Base-by-base conservation (phyloP, 2,888 invertebrate species). In the Ischnus inquisitorius region DNA sequence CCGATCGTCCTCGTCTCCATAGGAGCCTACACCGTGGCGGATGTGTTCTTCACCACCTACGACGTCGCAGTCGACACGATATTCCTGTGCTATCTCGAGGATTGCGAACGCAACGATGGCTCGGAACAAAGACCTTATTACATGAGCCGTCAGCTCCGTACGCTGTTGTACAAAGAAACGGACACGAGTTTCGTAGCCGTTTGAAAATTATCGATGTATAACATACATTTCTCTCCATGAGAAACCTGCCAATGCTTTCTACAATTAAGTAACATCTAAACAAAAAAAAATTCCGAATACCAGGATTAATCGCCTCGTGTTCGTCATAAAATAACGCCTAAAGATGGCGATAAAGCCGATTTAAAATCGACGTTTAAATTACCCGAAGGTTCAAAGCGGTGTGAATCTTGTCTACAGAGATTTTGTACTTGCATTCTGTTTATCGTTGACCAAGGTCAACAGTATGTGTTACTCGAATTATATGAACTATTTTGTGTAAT, bases 1-100 rank as follows among this genome's bases (percentile, higher is more conserved):
- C 99, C 99, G 1, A 96, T 98, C 1, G 94, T 97, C 43, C 95
- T 98, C 75, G 96, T 99, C 57, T 96, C 96, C 67, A 93, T 98
- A 60, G 97, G 96, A 67, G 96, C 98, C 0, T 99, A 97, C 94
- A 95, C 98, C 87, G 97, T 99, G 81, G 96, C 98, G 25, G 96
- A 96, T 46, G 95, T 97, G 87, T 99, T 99, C 95, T 99, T 99
- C 94, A 97, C 96, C 85, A 99, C 99, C 0, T 99, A 98, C 94
- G 96, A 97, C n/a, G 98, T 98, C 97, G 99, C 99, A 0, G 98
- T 99, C 0, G 99, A 99, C 91, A 99, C 99, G 0, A 94, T 99
- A 72, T 99, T 99, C 94, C 95, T 99, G 99, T 94, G 99, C 93
- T 99, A 99, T 95, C 95, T 99, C 94, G 98, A 99, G 95, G 99